phyloP scores from a whole-genome alignment of 2,888 invertebrate genomes.

The Fragum fragum region DNA sequence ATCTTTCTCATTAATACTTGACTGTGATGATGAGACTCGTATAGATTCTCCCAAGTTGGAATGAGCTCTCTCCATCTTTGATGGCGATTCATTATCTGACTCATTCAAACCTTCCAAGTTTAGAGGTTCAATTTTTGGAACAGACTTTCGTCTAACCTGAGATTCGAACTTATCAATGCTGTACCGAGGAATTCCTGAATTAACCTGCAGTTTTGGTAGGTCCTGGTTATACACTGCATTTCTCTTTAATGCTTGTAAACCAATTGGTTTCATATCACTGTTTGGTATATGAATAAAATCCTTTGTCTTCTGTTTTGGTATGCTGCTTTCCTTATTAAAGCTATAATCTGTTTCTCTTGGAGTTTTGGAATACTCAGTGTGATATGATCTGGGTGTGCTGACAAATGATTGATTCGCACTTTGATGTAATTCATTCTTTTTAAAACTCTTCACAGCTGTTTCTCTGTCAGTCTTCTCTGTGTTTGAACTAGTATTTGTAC shows the following conservation, averaged over 20 bases:
- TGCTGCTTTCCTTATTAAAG: slow-evolving; percentile 11
- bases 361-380: slow-evolving; percentile 31
- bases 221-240: slow-evolving; percentile 32
- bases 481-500: slow-evolving; percentile 43
- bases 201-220: slow-evolving; percentile 32
- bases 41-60: slow-evolving; percentile 64
- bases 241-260: slow-evolving; percentile 29
- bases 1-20: slow-evolving; percentile 72
- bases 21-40: slow-evolving; percentile 74
- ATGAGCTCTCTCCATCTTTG: slow-evolving; percentile 68
- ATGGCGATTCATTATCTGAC: slow-evolving; percentile 67
- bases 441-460: slow-evolving; percentile 41
- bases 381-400: slow-evolving; percentile 3
- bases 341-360: slow-evolving; percentile 35
- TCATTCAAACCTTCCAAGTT: slow-evolving; percentile 76
- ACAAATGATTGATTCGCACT: slow-evolving; percentile 25
- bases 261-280: slow-evolving; percentile 39
- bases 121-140: slow-evolving; percentile 75
- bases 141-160: slow-evolving; percentile 26
- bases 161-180: slow-evolving; percentile 55
- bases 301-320: slow-evolving; percentile 11
- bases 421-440: slow-evolving; percentile 17
- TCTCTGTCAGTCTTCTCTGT: slow-evolving; percentile 44
- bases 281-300: slow-evolving; percentile 37
- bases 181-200: slow-evolving; percentile 56